Evolutionary conservation across 2,797 vertebrate species (phyloP).

Genomic region (Natrix natrix): DNA sequence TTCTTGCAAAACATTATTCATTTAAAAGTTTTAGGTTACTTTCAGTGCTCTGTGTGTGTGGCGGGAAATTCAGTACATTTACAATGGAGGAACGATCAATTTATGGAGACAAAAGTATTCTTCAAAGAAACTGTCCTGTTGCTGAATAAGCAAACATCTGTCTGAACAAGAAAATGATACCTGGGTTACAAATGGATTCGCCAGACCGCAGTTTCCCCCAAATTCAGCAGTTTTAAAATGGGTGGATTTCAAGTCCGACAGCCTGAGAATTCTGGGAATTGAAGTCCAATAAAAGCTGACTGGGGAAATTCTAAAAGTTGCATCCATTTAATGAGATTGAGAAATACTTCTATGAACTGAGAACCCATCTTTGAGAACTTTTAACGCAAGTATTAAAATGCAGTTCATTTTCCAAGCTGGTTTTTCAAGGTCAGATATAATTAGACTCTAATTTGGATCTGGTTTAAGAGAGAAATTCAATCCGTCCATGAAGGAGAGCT

Average conservation of each 20-base stretch:
- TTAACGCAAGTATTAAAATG: background rate
- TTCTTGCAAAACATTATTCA: background rate
- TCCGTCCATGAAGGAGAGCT: background rate
- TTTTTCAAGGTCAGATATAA: background rate
- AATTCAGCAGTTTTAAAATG: background rate
- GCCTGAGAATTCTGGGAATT: background rate
- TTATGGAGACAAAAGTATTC: background rate
- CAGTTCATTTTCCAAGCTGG: background rate
- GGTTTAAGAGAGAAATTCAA: background rate
- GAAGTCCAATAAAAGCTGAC: background rate
- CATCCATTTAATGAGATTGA: background rate
- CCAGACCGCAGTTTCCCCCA: background rate
- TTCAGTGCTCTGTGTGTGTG: background rate
- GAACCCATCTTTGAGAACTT: background rate
- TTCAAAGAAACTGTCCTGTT: background rate
- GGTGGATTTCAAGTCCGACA: background rate
- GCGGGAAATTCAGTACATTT: background rate
- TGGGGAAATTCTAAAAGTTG: background rate
- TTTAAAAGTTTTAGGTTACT: background rate
- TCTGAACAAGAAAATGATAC: background rate
- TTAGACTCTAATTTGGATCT: background rate
- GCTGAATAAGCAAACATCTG: slow-evolving; percentile 1
- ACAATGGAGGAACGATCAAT: background rate
- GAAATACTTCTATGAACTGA: background rate
- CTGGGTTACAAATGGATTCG: background rate